phyloP scores from a whole-genome alignment of 2,888 invertebrate species.

The Epinotia nisella region DNA sequence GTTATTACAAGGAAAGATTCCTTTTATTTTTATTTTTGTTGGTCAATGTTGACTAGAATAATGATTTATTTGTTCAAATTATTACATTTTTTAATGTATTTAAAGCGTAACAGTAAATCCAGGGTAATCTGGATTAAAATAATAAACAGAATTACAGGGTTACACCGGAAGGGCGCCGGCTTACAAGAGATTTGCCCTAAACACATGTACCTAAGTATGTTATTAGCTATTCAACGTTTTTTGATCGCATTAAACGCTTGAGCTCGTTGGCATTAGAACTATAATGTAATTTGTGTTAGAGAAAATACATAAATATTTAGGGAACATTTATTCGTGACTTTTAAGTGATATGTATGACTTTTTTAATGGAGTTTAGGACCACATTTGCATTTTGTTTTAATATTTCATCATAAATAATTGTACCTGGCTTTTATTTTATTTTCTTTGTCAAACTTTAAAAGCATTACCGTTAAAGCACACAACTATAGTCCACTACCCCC shows the following conservation, averaged over 20 bases:
- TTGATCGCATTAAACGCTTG: conserved; percentile 28
- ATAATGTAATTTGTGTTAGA: background rate
- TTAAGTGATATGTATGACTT: too few relatives aligned
- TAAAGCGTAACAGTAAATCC: conserved; percentile 12
- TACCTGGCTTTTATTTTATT: too few relatives aligned
- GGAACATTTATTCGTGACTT: background rate
- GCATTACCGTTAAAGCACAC: too few relatives aligned
- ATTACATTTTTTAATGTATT: background rate
- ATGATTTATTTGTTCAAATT: background rate
- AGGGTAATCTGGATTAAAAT: conserved; percentile 32
- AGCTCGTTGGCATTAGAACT: background rate
- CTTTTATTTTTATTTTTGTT: too few relatives aligned
- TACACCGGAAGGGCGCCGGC: conserved; percentile 33
- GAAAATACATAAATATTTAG: background rate
- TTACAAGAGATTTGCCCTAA: conserved; percentile 31
- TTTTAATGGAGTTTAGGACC: too few relatives aligned
- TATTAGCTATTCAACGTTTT: conserved; percentile 31
- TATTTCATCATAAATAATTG: too few relatives aligned
- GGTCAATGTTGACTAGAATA: too few relatives aligned
- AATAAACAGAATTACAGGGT: conserved; percentile 22
- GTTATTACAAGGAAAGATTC: too few relatives aligned
- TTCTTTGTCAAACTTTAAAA: too few relatives aligned
- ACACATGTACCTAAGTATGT: conserved; percentile 39
- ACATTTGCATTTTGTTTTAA: too few relatives aligned
- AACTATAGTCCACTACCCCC: too few relatives aligned